phyloP scores from a whole-genome alignment of 2,113 vertebrate genomes.

The Hassar affinis region DNA sequence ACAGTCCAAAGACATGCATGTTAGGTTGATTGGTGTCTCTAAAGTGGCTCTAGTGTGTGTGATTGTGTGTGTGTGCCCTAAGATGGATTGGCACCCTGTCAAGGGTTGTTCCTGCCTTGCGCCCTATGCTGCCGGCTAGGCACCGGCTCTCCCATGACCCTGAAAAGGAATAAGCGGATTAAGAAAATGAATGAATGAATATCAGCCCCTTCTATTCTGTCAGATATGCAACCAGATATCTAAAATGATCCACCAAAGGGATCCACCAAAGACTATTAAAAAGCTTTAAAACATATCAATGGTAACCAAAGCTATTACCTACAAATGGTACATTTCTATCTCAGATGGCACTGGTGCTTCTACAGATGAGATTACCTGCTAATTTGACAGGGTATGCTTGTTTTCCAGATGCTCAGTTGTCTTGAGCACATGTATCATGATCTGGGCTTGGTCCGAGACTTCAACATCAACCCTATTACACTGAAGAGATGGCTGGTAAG shows the following conservation, averaged over 20 bases:
- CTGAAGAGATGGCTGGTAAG: slow-evolving; percentile 89
- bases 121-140: too few relatives aligned
- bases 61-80: too few relatives aligned
- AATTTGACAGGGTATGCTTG: background rate
- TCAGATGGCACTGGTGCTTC: background rate
- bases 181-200: too few relatives aligned
- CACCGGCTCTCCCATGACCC: too few relatives aligned
- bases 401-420: slow-evolving; percentile 90
- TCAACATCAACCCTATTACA: slow-evolving; percentile 88
- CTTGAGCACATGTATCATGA: slow-evolving; percentile 95
- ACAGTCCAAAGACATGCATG: too few relatives aligned
- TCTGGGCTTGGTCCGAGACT: slow-evolving; percentile 85
- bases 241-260: background rate
- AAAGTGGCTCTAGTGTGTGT: too few relatives aligned
- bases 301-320: background rate
- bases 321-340: background rate
- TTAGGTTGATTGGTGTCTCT: too few relatives aligned
- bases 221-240: background rate
- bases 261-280: background rate
- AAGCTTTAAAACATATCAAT: background rate
- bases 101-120: too few relatives aligned
- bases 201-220: too few relatives aligned
- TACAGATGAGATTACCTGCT: background rate
- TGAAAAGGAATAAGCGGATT: too few relatives aligned
- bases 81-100: too few relatives aligned